Evolutionary conservation across 2,888 invertebrate genomes (phyloP).

Genomic region (Pecten maximus): DNA sequence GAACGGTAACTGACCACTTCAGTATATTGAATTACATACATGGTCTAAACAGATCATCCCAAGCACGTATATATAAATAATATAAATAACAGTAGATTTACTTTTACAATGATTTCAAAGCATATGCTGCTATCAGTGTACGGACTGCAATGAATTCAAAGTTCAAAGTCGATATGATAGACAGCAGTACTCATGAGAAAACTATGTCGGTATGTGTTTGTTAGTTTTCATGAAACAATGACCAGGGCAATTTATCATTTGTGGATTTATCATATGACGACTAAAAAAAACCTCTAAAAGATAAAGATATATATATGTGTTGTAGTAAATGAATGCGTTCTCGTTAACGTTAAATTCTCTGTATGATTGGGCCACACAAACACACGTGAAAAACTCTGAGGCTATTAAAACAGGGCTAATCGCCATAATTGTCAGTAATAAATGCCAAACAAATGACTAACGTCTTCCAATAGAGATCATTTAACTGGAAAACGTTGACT

Average conservation of each 20-base stretch:
- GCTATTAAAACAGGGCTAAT: not conserved
- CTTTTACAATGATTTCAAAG: not conserved
- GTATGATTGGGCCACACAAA: conserved; percentile 7
- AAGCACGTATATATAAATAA: no score
- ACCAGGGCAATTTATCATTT: conserved; percentile 3
- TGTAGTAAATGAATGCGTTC: not conserved
- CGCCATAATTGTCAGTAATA: conserved; percentile 6
- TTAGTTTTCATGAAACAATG: not conserved
- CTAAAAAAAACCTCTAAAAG: not conserved
- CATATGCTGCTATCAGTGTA: not conserved
- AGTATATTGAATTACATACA: no score
- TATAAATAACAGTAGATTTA: no score
- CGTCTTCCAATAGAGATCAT: conserved; percentile 7
- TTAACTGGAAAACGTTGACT: conserved; percentile 35
- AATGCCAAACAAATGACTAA: conserved; percentile 31
- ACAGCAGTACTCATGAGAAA: not conserved
- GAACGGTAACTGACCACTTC: no score
- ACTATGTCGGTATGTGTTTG: not conserved
- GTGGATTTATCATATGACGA: not conserved
- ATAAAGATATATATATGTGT: not conserved
- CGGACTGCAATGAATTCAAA: not conserved
- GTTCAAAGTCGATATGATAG: not conserved
- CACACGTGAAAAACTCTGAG: not conserved
- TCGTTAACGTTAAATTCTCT: not conserved
- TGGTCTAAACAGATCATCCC: no score